These are phyloP conservation scores for Autographa gamma DNA, from an alignment of 2,888 invertebrate genomes.

Conservation along the genomic window DNA sequence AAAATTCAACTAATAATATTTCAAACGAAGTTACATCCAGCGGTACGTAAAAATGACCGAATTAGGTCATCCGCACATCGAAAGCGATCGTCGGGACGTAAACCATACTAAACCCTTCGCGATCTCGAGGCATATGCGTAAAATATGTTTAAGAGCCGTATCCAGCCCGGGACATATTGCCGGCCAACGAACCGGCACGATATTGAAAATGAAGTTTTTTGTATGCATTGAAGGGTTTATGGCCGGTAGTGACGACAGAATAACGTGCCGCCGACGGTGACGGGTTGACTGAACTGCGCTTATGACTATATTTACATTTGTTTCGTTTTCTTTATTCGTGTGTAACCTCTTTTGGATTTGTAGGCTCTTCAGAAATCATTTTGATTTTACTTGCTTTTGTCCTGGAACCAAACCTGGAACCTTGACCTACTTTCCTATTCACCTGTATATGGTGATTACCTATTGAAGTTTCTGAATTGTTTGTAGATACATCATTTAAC, in stretches of 20 bases:
- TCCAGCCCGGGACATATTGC: constrained; percentile 71
- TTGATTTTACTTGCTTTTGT: background rate
- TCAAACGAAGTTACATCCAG: constrained; percentile 27
- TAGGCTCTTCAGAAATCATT: too few relatives aligned
- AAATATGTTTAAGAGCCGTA: constrained; percentile 77
- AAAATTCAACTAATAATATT: constrained; percentile 18
- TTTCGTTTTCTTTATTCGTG: constrained; percentile 19
- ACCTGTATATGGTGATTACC: too few relatives aligned
- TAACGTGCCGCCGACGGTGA: constrained; percentile 45
- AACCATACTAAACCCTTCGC: constrained; percentile 68
- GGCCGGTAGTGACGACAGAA: constrained; percentile 62
- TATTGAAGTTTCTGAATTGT: too few relatives aligned
- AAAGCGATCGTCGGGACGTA: constrained; percentile 68
- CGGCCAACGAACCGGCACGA: constrained; percentile 64
- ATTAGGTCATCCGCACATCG: constrained; percentile 60
- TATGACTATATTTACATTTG: constrained; percentile 51
- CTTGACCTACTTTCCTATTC: too few relatives aligned
- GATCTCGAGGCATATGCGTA: constrained; percentile 65
- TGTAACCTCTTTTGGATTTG: background rate
- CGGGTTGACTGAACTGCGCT: constrained; percentile 45
- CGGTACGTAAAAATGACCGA: constrained; percentile 33
- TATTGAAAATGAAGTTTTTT: constrained; percentile 82
- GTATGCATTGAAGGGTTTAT: constrained; percentile 78
- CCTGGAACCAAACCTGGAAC: too few relatives aligned
- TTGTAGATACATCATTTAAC: too few relatives aligned